Evolutionary conservation across 2,797 vertebrate species (phyloP).

Genomic region (Coilia nasus): DNA sequence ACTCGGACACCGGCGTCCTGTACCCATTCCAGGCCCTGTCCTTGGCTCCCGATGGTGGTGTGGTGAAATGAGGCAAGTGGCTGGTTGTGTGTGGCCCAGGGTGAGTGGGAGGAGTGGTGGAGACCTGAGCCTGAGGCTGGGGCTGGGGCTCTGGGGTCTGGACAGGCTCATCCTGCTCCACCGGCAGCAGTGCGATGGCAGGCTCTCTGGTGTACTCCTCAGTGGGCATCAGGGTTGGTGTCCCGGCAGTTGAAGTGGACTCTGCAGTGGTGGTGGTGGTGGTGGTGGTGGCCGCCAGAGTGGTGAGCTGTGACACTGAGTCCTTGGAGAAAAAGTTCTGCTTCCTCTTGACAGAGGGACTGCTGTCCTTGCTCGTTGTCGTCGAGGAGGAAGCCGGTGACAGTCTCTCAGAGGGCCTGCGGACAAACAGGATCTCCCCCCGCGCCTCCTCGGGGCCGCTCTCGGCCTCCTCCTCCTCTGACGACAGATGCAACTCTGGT

Average conservation of each 20-base stretch:
- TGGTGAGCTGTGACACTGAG: slow-evolving; percentile 11
- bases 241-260: slow-evolving; percentile 44
- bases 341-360: slow-evolving; percentile 55
- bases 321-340: slow-evolving; percentile 32
- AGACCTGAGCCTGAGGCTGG: slow-evolving; percentile 34
- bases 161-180: slow-evolving; percentile 53
- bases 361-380: neutral
- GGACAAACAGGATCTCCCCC: slow-evolving; percentile 71
- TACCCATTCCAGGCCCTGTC: slow-evolving; percentile 61
- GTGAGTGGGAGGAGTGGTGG: slow-evolving; percentile 40
- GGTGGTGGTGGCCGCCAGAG: slow-evolving; percentile 39
- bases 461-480: slow-evolving; percentile 32
- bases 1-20: slow-evolving; percentile 68
- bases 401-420: slow-evolving; percentile 54
- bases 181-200: slow-evolving; percentile 62
- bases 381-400: slow-evolving; percentile 33
- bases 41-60: slow-evolving; percentile 37
- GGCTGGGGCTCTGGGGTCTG: neutral
- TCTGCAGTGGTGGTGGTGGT: slow-evolving; percentile 43
- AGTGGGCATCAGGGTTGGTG: slow-evolving; percentile 32
- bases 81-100: slow-evolving; percentile 37
- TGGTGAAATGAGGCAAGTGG: slow-evolving; percentile 50
- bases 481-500: slow-evolving; percentile 10
- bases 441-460: slow-evolving; percentile 63
- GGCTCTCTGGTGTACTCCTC: slow-evolving; percentile 51